Evolutionary conservation across 2,888 invertebrate species (phyloP).

Genomic region (Watsonalla binaria): DNA sequence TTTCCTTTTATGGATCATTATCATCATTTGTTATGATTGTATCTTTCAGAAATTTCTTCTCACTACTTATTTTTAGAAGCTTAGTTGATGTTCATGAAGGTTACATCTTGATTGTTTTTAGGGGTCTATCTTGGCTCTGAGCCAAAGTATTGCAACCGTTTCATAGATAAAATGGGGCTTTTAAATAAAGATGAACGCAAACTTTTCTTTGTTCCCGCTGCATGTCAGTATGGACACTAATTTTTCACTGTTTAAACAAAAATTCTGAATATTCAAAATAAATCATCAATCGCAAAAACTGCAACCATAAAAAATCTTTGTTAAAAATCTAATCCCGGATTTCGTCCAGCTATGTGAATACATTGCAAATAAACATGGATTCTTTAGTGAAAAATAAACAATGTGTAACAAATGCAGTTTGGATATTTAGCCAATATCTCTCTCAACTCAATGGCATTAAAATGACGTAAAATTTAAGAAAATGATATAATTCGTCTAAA

Average conservation of each 20-base stretch:
- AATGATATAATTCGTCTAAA: no score
- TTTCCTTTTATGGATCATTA: no score
- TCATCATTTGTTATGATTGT: not conserved
- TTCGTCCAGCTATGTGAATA: not conserved
- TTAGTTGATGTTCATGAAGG: not conserved
- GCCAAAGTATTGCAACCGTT: not conserved
- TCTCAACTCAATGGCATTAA: not conserved
- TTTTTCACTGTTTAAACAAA: no score
- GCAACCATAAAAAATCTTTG: not conserved
- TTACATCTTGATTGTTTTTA: not conserved
- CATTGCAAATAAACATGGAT: not conserved
- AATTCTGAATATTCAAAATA: no score
- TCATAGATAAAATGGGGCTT: not conserved
- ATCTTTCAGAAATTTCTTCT: no score
- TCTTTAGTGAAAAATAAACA: not conserved
- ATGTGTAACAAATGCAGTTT: not conserved
- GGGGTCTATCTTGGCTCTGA: not conserved
- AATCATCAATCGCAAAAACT: no score
- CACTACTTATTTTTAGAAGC: not conserved
- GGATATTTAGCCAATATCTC: not conserved
- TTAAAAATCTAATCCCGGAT: not conserved
- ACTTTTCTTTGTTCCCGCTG: not conserved
- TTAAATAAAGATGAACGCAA: not conserved
- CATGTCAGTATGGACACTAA: not conserved
- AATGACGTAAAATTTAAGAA: no score